phyloP scores from a whole-genome alignment of 2,797 vertebrate genomes.

The Pygocentrus nattereri region DNA sequence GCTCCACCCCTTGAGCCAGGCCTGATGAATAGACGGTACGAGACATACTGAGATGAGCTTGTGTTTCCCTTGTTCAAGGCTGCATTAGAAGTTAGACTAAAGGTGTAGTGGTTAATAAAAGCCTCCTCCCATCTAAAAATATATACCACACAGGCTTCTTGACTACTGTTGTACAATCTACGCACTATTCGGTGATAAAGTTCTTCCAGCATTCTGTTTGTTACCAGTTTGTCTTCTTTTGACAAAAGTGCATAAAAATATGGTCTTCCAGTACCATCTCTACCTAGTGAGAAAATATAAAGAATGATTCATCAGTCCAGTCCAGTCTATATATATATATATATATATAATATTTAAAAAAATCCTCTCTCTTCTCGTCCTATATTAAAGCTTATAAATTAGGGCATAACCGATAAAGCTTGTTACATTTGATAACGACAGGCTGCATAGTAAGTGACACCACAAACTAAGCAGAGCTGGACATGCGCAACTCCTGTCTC shows the following conservation, averaged over 20 bases:
- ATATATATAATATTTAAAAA: too few relatives aligned
- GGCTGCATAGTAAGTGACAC: conserved; percentile 23
- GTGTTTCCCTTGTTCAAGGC: neutral
- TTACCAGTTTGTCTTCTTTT: conserved; percentile 10
- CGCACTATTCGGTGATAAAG: conserved; percentile 5
- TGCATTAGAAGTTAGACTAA: conserved; percentile 28
- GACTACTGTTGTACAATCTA: conserved; percentile 17
- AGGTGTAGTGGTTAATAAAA: conserved; percentile 34
- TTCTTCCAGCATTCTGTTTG: conserved; percentile 15
- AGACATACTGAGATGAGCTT: neutral
- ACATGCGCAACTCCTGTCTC: neutral
- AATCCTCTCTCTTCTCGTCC: conserved; percentile 55
- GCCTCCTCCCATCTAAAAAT: conserved; percentile 15
- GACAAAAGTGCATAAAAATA: conserved; percentile 53
- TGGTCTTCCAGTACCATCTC: conserved; percentile 32
- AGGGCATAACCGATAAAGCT: conserved; percentile 49
- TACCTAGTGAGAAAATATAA: conserved; percentile 59
- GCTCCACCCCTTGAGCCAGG: conserved; percentile 29
- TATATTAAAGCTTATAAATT: conserved; percentile 54
- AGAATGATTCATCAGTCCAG: conserved; percentile 24
- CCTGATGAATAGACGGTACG: neutral
- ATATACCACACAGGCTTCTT: neutral
- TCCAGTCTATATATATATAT: neutral
- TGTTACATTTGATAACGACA: conserved; percentile 47
- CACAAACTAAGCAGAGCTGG: conserved; percentile 23